Evolutionary conservation across 2,888 invertebrate genomes (phyloP).

Genomic region (Sarcophaga variegata): DNA sequence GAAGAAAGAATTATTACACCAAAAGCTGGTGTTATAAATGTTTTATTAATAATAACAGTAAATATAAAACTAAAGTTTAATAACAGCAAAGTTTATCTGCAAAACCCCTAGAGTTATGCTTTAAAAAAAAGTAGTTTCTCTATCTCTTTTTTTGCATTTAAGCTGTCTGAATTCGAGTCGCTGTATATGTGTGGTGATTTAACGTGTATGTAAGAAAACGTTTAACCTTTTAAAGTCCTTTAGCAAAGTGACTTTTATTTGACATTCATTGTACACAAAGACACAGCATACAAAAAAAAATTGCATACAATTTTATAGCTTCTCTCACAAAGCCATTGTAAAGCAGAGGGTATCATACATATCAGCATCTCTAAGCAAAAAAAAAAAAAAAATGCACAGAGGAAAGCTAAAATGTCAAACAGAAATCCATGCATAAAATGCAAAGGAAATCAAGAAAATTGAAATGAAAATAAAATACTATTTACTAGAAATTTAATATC

Average conservation of each 20-base stretch:
- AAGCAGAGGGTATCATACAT: background rate
- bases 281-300: constrained; percentile 11
- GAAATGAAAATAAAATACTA: constrained; percentile 18
- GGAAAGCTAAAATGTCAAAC: background rate
- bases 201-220: background rate
- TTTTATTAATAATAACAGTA: background rate
- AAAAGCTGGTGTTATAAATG: background rate
- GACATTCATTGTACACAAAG: constrained; percentile 67
- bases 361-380: background rate
- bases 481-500: constrained; percentile 56
- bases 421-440: background rate
- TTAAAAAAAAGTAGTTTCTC: background rate
- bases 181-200: background rate
- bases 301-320: constrained; percentile 54
- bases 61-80: background rate
- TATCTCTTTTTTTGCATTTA: background rate
- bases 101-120: background rate
- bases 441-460: background rate
- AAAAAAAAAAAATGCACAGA: background rate
- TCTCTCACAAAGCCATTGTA: background rate
- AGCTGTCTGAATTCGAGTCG: background rate
- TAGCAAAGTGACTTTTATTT: constrained; percentile 67
- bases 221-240: constrained; percentile 66
- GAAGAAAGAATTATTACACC: background rate
- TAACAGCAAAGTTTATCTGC: background rate